Evolutionary conservation across 2,113 vertebrate genomes (phyloP).

Genomic region (Herpetotheres cachinnans): DNA sequence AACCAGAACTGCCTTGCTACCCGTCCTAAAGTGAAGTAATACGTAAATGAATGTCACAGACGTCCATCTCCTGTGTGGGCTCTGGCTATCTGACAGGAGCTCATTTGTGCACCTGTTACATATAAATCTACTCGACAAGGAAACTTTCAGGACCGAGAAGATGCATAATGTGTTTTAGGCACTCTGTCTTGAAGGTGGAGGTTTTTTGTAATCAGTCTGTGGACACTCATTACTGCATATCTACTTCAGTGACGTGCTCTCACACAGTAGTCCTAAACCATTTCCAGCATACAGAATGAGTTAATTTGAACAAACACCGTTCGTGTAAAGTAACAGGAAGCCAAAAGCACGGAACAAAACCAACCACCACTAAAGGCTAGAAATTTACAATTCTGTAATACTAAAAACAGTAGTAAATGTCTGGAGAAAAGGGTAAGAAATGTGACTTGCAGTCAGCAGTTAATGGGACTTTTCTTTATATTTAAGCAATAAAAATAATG

Average conservation of each 20-base stretch:
- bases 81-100: not conserved
- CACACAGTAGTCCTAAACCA: not conserved
- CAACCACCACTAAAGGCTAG: not conserved
- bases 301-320: not conserved
- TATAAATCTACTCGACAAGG: not conserved
- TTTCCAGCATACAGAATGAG: not conserved
- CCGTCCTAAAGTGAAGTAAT: not conserved
- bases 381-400: not conserved
- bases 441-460: not conserved
- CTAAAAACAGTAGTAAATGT: not conserved
- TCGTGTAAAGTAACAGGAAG: not conserved
- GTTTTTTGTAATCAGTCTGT: not conserved
- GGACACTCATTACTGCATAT: not conserved
- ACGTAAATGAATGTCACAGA: not conserved
- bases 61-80: not conserved
- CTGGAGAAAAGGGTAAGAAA: not conserved
- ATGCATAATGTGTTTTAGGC: rapidly evolving
- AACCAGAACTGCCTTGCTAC: not conserved
- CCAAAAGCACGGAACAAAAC: not conserved
- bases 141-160: not conserved
- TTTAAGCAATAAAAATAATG: not conserved
- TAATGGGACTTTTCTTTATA: not conserved
- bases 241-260: not conserved
- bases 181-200: not conserved
- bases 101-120: not conserved